Evolutionary conservation across 2,797 vertebrate genomes (phyloP).

Genomic region (Anguilla anguilla): DNA sequence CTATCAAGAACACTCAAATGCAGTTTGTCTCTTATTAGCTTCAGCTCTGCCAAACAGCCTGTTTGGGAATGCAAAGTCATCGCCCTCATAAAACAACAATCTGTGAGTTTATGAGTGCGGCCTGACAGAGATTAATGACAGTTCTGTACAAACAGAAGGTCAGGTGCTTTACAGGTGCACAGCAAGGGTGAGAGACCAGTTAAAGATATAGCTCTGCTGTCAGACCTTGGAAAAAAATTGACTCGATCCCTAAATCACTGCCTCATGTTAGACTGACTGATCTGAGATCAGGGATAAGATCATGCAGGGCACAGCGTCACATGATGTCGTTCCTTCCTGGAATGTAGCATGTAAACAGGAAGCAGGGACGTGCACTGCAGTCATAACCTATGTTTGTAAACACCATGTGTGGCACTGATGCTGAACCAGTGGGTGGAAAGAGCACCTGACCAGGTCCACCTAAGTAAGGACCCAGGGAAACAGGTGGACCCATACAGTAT

Average conservation of each 20-base stretch:
- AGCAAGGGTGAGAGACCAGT: neutral
- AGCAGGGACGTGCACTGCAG: neutral
- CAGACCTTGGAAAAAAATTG: neutral
- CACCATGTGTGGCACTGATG: neutral
- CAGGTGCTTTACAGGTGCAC: neutral
- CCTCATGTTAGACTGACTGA: neutral
- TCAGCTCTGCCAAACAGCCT: neutral
- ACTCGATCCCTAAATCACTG: neutral
- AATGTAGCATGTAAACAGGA: neutral
- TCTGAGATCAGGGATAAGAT: neutral
- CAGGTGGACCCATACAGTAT: neutral
- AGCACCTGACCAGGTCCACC: neutral
- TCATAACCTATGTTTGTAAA: neutral
- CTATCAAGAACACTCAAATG: neutral
- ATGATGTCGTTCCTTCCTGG: neutral
- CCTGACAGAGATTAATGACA: neutral
- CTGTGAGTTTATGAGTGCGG: neutral
- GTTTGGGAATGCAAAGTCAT: neutral
- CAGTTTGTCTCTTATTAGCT: neutral
- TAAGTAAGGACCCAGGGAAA: neutral
- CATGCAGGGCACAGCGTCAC: neutral
- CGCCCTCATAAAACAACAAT: neutral
- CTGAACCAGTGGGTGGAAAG: neutral
- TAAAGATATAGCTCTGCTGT: neutral
- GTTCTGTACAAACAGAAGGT: neutral